These are phyloP conservation scores for Ferrisia virgata DNA, from an alignment of 2,888 invertebrate species.

Conservation along the genomic window DNA sequence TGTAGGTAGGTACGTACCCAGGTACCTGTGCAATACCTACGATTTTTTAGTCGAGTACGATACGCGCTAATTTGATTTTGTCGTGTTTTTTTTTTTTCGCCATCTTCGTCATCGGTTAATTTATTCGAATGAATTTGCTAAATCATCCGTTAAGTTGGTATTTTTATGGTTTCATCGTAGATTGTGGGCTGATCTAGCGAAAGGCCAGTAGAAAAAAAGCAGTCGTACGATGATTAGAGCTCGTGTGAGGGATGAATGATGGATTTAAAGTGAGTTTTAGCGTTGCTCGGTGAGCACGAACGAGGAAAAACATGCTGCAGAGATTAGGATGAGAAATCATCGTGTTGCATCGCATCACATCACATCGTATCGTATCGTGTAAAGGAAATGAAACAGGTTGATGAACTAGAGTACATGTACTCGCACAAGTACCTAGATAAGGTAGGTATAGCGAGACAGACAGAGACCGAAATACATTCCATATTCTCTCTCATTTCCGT, in stretches of 20 bases:
- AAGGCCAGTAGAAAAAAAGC: not conserved
- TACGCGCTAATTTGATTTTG: not conserved
- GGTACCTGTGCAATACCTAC: not conserved
- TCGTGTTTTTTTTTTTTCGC: not conserved
- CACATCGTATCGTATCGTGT: not conserved
- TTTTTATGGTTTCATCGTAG: not conserved
- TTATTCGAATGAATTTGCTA: not conserved
- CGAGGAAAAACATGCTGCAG: no score
- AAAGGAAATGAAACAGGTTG: not conserved
- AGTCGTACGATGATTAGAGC: not conserved
- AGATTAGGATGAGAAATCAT: not conserved
- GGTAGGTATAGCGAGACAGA: no score
- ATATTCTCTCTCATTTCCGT: not conserved
- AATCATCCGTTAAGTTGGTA: not conserved
- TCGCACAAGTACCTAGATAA: no score
- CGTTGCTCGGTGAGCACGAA: not conserved
- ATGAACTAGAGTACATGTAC: not conserved
- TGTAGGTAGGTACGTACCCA: not conserved
- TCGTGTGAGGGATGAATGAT: not conserved
- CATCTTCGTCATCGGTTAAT: not conserved
- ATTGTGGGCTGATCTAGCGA: not conserved
- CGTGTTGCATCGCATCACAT: not conserved
- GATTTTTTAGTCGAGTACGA: not conserved
- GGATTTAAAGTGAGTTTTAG: not conserved
- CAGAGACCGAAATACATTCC: not conserved